Percentiles rank a stretch among this genome's conserved stretches.
phyloP scores from a whole-genome alignment of 2,797 vertebrate species.

The Phaenicophaeus curvirostris region DNA sequence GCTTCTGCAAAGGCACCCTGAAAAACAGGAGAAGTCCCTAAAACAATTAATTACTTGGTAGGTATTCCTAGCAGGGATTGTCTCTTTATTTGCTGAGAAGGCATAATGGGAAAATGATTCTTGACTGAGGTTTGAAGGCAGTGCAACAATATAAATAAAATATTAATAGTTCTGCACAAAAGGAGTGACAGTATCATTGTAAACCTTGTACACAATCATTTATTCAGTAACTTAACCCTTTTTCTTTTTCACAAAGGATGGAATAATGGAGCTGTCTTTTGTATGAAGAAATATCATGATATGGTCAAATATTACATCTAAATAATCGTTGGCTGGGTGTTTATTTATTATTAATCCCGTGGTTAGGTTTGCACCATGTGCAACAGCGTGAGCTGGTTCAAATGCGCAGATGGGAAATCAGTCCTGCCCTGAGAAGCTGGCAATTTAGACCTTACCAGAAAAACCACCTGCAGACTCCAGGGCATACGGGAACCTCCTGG shows the following conservation, averaged over 20 bases:
- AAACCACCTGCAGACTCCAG: background rate
- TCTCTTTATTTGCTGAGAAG: conserved; percentile 26
- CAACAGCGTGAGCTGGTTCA: background rate
- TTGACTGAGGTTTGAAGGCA: conserved; percentile 16
- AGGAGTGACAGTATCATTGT: background rate
- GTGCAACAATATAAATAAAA: conserved; percentile 33
- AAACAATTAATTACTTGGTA: conserved; percentile 20
- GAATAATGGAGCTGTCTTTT: background rate
- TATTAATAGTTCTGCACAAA: background rate
- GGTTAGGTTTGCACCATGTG: background rate
- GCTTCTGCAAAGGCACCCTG: conserved; percentile 9
- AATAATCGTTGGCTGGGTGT: background rate
- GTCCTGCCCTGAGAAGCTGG: background rate
- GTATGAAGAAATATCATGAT: background rate
- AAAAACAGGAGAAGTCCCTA: background rate
- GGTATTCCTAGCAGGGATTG: conserved; percentile 1
- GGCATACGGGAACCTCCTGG: background rate
- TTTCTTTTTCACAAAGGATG: background rate
- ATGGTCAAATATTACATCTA: background rate
- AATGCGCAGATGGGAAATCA: background rate
- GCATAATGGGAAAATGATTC: conserved; percentile 9
- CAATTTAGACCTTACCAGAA: background rate
- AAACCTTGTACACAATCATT: background rate
- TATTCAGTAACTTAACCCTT: background rate
- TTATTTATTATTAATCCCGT: background rate